Percentiles rank a stretch among this genome's conserved stretches.
Conservation (phyloP, 1,140 invertebrate species). For the Caligus rogercresseyi region DNA sequence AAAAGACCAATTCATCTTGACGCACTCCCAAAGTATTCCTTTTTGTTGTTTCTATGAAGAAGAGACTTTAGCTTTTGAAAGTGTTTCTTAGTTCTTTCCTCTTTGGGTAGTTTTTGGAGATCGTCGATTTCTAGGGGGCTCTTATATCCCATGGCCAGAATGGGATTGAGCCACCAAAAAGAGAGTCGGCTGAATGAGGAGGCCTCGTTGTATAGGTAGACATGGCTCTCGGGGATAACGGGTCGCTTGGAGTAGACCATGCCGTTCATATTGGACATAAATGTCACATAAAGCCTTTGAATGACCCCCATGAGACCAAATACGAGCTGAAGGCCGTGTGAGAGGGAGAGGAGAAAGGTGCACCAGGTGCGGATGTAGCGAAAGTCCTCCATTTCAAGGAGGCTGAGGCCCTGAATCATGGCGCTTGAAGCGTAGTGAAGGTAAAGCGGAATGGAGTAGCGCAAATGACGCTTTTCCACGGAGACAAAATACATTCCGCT, state of each 20-base stretch:
- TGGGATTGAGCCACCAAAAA: constrained; percentile 3
- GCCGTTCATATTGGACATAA: background rate
- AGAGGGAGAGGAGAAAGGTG: background rate
- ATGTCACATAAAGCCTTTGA: background rate
- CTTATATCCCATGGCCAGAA: constrained; percentile 1
- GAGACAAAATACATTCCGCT: background rate
- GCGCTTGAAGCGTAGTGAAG: background rate
- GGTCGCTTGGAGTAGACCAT: background rate
- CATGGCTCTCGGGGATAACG: background rate
- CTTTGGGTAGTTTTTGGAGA: background rate
- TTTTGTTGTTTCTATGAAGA: background rate
- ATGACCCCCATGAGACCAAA: background rate
- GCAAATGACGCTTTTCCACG: background rate
- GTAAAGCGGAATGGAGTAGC: background rate
- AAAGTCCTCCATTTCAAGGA: background rate
- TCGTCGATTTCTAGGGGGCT: background rate
- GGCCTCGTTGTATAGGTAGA: constrained; percentile 4
- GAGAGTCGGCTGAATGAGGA: background rate
- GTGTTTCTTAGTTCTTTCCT: background rate
- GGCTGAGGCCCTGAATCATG: background rate
- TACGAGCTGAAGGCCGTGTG: background rate
- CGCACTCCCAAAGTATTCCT: background rate
- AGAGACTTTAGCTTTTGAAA: constrained; percentile 4
- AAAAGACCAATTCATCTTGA: constrained; percentile 5
- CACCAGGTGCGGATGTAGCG: background rate